Conservation (phyloP, 2,113 vertebrate genomes). For the Odobenus rosmarus region DNA sequence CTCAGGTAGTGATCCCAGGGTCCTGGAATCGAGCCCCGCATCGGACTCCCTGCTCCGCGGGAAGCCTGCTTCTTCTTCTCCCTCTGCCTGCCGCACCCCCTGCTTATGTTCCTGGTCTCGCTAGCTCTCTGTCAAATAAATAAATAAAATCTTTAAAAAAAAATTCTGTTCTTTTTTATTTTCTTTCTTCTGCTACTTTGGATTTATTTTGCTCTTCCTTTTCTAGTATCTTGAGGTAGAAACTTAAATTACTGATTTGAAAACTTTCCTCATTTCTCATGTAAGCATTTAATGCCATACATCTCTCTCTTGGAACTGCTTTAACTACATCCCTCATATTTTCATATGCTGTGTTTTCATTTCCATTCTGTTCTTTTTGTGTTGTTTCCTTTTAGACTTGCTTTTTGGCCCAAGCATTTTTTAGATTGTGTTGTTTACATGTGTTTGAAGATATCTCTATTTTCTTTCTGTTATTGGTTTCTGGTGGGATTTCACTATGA, state of each 20-base stretch:
- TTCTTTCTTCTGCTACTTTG: background rate
- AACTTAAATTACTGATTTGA: background rate
- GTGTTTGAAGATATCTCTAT: background rate
- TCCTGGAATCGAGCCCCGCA: too few species aligned
- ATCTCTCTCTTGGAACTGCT: background rate
- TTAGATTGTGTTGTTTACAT: background rate
- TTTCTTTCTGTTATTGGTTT: background rate
- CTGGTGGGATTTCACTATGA: background rate
- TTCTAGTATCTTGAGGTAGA: background rate
- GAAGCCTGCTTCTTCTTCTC: too few species aligned
- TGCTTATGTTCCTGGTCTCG: too few species aligned
- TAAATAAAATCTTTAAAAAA: too few species aligned
- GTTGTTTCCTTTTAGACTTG: background rate
- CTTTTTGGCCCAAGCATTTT: background rate
- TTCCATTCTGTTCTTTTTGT: background rate
- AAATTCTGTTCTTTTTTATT: background rate
- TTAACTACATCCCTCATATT: background rate
- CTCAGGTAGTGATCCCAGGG: too few species aligned
- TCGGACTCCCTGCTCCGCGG: too few species aligned
- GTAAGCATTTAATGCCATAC: background rate
- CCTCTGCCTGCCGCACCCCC: too few species aligned
- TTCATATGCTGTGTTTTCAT: background rate
- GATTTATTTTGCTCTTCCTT: background rate
- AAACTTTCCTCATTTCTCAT: background rate
- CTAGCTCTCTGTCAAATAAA: too few species aligned